Base-by-base conservation (phyloP, 2,797 vertebrate genomes). In the Galagoides demidoff region DNA sequence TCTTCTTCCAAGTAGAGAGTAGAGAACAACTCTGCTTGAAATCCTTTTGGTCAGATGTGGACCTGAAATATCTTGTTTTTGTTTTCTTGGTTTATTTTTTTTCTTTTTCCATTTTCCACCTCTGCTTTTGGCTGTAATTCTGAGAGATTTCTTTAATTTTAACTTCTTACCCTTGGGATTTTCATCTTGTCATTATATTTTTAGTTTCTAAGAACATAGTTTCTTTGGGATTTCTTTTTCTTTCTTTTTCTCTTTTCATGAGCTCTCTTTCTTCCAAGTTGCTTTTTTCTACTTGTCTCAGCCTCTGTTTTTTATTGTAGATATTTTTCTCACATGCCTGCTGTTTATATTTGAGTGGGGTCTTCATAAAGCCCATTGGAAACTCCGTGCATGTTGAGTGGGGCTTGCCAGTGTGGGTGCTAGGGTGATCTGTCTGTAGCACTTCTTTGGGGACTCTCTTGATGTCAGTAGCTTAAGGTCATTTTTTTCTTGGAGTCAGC, bases 111-210 rank as follows among this genome's bases (percentile, higher is more conserved):
- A 3, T 78, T 73, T 96, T 64, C 57, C 2, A 1, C 34, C 29
- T 78, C n/a, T 79, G 14, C 37, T 17, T 49, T 90, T 34, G 55
- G 45, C 76, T 89, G 4, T 39, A 63, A 78, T 95, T 84, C 39
- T 95, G 77, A 84, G 63, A 63, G 43, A 4, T 43, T 66, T 85
- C 87, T 86, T 87, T 37, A 39, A 23, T 55, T 68, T 93, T 73
- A 93, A 71, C 83, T 66, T 78, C 55, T 87, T 37, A 49, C 20
- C 27, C 22, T 37, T 77, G 76, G 19, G 34, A 63, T 88, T 79
- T 84, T 64, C 55, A 57, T 68, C 87, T 74, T 78, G 31, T 66
- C 34, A 70, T 84, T 37, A 64, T 61, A 81, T 57, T 95, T 93
- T 96, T 64, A 76, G 66, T 77, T 86, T n/a, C 31, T 87, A n/a